Evolutionary conservation across 2,797 vertebrate species (phyloP), one percentile per base, ranked within the genome.

Genomic region (Protosalanx chinensis): DNA sequence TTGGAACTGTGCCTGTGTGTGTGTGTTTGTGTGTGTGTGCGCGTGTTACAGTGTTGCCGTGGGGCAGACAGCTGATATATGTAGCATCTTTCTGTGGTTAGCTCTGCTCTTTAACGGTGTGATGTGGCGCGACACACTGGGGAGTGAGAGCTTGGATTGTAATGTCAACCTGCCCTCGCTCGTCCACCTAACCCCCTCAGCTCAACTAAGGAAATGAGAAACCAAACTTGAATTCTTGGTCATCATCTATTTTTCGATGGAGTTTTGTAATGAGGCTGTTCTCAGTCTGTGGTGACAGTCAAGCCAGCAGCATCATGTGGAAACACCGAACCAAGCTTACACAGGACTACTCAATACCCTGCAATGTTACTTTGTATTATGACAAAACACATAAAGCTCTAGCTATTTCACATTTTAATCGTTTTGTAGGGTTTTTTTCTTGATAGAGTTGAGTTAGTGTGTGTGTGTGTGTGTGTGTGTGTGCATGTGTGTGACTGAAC

Each of bases 171-270:
- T 35, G 61, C 51, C 18, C 30, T 20, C 6, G 15, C 62, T 60
- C 72, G 15, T 56, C 35, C 53, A 13, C 66, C 58, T 29, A 71
- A 64, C 68, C 61, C 75, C 76, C 72, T 72, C 41, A 46, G 72
- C 65, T 74, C 49, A 78, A 79, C 66, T 51, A 71, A 71, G 73
- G 67, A 76, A 69, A 60, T 58, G 35, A 79, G 72, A 77, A 78
- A 84, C 75, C 81, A 83, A 86, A 85, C 87, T 86, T 87, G 86
- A 87, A 86, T 79, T 67, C 64, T 76, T 32, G 67, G 72, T 80
- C 73, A 74, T 63, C 71, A 59, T 73, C 78, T 79, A 76, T 74
- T 69, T 75, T 73, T 65, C 69, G 68, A 27, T 72, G 70, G 58
- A 70, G 70, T 46, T 76, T 75, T 69, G 18, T 33, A 35, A 3